Base-by-base conservation (phyloP, 2,113 vertebrate species). In the Cacatua alba region DNA sequence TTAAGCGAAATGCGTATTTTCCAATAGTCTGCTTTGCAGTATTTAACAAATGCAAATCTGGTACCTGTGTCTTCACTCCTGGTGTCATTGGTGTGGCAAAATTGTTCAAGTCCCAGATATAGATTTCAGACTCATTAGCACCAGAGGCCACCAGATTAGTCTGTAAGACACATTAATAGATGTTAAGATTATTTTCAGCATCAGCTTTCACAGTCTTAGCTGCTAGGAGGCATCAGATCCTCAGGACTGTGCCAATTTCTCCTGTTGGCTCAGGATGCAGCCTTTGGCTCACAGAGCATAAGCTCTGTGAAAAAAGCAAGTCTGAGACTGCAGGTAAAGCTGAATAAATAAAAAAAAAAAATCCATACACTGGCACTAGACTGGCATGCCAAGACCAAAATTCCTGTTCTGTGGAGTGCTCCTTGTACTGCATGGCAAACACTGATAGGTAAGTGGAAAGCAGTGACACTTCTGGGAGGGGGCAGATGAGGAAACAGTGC, bases 121-220 rank as follows among this genome's bases (percentile, higher is more conserved):
- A 99, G 97, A 99, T 99, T 98, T 99, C 99, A 55, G 99, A 99
- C 91, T 99, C 99, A 76, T 99, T 99, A 90, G 99, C 99, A 94
- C 99, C 99, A 68, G 99, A 99, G 12, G 98, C 99, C 46, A 99
- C 97, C 82, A 99, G 98, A 96, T 99, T 99, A 55, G 98, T 98
- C 99, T 99, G 96, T 51, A 97, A 81, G 84, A 97, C 90, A 86
- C 65, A 83, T 39, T 51, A 87, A 76, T 1, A 89, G 37, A 79
- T 3, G 26, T 52, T 63, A 74, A n/a, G 57, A 84, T 29, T 63
- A 79, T 88, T 91, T 82, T 77, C 92, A 81, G 55, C 80, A 88
- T 16, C 82, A 83, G 90, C 43, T 46, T 92, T 76, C 67, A 51
- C 35, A 51, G 67, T 16, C 37, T 69, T n/a, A 87, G 46, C 21